phyloP scores from a whole-genome alignment of 2,888 invertebrate species.

The Sarcophaga carnaria region DNA sequence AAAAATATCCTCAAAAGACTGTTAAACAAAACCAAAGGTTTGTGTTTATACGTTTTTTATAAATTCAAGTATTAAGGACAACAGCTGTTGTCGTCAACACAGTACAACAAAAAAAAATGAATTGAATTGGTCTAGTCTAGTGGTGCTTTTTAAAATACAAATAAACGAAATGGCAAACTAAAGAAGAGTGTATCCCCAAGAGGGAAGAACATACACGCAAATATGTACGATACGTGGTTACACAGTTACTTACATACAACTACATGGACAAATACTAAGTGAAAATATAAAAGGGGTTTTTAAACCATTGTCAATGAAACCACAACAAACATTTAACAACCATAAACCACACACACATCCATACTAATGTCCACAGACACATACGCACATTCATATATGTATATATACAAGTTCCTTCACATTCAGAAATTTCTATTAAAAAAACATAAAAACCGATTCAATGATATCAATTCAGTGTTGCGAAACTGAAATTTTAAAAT shows the following conservation, averaged over 20 bases:
- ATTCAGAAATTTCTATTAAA: too few relatives aligned
- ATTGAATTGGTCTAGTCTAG: conserved; percentile 34
- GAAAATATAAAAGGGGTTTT: conserved; percentile 5
- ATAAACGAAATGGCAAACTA: background rate
- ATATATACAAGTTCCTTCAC: too few relatives aligned
- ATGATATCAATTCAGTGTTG: too few relatives aligned
- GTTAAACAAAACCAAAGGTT: conserved; percentile 15
- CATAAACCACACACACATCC: background rate
- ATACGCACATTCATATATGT: too few relatives aligned
- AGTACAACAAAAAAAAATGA: background rate
- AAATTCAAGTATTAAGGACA: conserved; percentile 33
- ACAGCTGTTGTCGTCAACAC: conserved; percentile 55
- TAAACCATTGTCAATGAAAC: conserved; percentile 53
- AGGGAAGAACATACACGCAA: background rate
- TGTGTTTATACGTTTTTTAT: background rate
- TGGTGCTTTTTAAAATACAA: background rate
- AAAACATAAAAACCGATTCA: too few relatives aligned
- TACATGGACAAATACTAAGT: background rate
- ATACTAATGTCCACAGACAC: too few relatives aligned
- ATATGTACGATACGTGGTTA: background rate
- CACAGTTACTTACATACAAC: background rate
- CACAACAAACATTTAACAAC: conserved; percentile 52
- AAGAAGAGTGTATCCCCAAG: conserved; percentile 17
- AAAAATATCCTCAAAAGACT: conserved; percentile 48
- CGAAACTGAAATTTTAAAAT: too few relatives aligned